A percentile compares a stretch with the other conserved stretches of the same genome.
These are phyloP conservation scores for Isotomurus palustris DNA, from an alignment of 2,888 invertebrate species.

Conservation along the genomic window DNA sequence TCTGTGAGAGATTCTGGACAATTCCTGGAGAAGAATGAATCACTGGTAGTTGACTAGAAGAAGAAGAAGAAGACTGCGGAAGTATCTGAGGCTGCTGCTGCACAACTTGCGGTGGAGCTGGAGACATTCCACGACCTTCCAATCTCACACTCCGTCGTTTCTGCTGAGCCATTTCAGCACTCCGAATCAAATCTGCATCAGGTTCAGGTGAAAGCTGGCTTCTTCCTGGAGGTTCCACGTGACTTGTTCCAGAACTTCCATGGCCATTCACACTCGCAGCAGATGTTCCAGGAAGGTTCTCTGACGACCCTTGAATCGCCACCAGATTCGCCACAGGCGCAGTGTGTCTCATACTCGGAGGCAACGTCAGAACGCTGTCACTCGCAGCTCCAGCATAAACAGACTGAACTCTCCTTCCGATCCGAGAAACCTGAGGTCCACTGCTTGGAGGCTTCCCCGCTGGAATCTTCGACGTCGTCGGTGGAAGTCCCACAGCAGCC, in stretches of 20 bases:
- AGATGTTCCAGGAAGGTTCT: not conserved
- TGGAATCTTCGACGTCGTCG: slow-evolving; percentile 20
- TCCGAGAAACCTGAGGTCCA: slow-evolving; percentile 8
- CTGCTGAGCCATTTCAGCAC: slow-evolving; percentile 18
- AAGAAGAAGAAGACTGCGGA: too few species aligned
- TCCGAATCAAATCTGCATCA: slow-evolving; percentile 12
- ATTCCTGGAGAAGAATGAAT: too few species aligned
- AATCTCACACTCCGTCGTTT: slow-evolving; percentile 17
- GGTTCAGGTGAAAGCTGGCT: too few species aligned
- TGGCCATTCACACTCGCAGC: not conserved
- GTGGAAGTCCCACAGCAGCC: slow-evolving; percentile 46
- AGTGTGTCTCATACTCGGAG: too few species aligned
- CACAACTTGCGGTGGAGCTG: not conserved
- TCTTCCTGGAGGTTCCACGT: not conserved
- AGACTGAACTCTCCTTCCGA: slow-evolving; percentile 44
- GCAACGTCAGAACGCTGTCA: slow-evolving; percentile 44
- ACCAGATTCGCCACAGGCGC: not conserved
- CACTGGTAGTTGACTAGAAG: too few species aligned
- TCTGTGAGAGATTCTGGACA: not conserved
- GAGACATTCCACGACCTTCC: not conserved
- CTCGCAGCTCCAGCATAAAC: slow-evolving; percentile 46
- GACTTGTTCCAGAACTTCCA: not conserved
- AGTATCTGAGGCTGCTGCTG: not conserved
- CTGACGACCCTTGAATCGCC: slow-evolving; percentile 1
- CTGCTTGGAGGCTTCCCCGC: slow-evolving; percentile 31